These are phyloP conservation scores for Dipodomys merriami DNA, from an alignment of 2,113 vertebrate genomes.

Conservation along the genomic window DNA sequence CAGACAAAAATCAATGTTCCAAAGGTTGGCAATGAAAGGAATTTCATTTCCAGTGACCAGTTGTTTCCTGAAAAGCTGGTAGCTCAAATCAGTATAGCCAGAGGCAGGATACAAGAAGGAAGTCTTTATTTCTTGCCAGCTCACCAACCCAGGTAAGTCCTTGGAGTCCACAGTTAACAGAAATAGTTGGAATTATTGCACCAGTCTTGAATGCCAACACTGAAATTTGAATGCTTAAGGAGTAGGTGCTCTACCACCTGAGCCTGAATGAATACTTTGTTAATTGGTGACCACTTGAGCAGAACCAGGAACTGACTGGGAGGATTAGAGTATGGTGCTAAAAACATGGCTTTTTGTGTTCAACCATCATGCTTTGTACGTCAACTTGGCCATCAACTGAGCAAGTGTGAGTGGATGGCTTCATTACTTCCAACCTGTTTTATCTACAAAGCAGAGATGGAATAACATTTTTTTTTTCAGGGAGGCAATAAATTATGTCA, in stretches of 20 bases:
- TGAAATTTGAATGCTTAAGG: too few relatives aligned
- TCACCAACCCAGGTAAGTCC: conserved; percentile 56
- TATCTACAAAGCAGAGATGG: neutral
- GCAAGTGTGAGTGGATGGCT: neutral
- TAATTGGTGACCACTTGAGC: neutral
- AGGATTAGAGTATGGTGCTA: neutral
- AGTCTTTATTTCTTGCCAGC: neutral
- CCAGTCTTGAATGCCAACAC: neutral
- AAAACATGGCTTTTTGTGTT: neutral
- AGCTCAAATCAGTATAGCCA: conserved; percentile 32
- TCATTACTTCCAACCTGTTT: conserved; percentile 12
- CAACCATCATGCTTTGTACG: neutral
- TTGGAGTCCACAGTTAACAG: neutral
- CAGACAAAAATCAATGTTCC: conserved; percentile 38
- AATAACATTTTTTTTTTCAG: neutral
- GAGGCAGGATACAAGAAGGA: conserved; percentile 44
- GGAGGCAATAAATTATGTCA: neutral
- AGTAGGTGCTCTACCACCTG: too few relatives aligned
- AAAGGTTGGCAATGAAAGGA: conserved; percentile 53
- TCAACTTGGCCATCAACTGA: neutral
- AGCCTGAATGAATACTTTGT: neutral
- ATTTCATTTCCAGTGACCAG: conserved; percentile 56
- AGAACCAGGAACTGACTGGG: neutral
- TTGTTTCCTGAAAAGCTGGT: conserved; percentile 48
- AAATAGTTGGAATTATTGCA: neutral